Conservation (phyloP, 2,113 vertebrate species). For the Hystrix cristata region DNA sequence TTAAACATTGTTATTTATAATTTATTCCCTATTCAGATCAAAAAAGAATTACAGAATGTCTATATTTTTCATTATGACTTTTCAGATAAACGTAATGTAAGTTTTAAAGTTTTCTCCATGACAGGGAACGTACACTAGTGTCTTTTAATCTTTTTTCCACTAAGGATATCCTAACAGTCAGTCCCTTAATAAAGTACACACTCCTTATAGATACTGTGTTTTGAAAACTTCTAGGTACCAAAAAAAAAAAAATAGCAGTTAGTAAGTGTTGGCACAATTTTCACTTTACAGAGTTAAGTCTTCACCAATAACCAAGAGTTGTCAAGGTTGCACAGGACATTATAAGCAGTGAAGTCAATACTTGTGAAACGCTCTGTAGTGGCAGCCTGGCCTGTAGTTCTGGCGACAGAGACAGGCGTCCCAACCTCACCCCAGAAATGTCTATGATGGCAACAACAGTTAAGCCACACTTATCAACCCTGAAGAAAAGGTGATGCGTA, state of each 20-base stretch:
- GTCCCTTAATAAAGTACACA: not conserved
- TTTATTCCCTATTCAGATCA: not conserved
- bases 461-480: not conserved
- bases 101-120: not conserved
- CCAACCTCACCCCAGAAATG: not conserved
- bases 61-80: conserved; percentile 24
- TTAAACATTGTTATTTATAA: conserved; percentile 36
- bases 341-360: not conserved
- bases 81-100: not conserved
- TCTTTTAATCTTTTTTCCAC: not conserved
- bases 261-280: conserved; percentile 12
- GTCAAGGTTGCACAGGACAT: not conserved
- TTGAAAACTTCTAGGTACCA: not conserved
- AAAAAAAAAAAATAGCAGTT: not conserved
- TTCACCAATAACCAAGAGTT: conserved; percentile 23
- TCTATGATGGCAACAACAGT: not conserved
- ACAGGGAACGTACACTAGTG: not conserved
- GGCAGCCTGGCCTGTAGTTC: not conserved
- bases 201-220: not conserved
- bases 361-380: not conserved
- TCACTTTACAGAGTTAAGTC: not conserved
- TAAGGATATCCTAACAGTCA: not conserved
- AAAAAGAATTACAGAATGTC: not conserved
- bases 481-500: not conserved
- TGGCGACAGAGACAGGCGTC: not conserved